These are phyloP conservation scores for Halichoeres trimaculatus DNA, from an alignment of 2,113 vertebrate species.

Conservation along the genomic window DNA sequence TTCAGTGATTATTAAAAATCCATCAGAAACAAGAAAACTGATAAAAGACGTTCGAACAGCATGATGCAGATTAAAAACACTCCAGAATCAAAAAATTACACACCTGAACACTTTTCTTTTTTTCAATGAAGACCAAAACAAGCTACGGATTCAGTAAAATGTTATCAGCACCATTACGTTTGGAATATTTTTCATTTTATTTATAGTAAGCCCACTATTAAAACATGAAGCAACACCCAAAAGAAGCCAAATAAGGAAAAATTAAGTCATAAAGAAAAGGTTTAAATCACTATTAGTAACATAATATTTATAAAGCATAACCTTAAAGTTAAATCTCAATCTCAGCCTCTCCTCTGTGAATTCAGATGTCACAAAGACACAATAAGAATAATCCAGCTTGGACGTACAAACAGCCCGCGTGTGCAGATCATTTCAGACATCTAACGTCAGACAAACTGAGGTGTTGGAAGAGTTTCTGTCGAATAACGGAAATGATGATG, in stretches of 20 bases:
- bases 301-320: slow-evolving; percentile 24
- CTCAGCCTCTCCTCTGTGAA: slow-evolving; percentile 2
- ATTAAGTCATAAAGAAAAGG: background rate
- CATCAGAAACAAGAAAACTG: slow-evolving; percentile 26
- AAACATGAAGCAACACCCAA: slow-evolving; percentile 1
- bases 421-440: slow-evolving; percentile 5
- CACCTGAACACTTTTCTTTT: slow-evolving; percentile 28
- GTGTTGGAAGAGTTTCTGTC: slow-evolving; percentile 12
- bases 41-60: slow-evolving; percentile 33
- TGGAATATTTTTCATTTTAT: background rate
- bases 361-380: background rate
- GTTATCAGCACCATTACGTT: slow-evolving; percentile 58
- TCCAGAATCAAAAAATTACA: slow-evolving; percentile 35
- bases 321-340: background rate
- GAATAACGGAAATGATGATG: background rate
- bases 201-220: slow-evolving; percentile 18
- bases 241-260: background rate
- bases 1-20: slow-evolving; percentile 5
- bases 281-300: slow-evolving; percentile 18
- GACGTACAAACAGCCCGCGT: background rate
- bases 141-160: slow-evolving; percentile 15
- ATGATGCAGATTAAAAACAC: slow-evolving; percentile 27
- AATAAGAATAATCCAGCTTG: slow-evolving; percentile 16
- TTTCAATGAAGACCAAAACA: slow-evolving; percentile 24
- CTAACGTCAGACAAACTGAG: slow-evolving; percentile 5